Percentiles rank a stretch among this genome's conserved stretches.
Conservation (phyloP, 2,888 invertebrate genomes). For the Orthosia gothica region DNA sequence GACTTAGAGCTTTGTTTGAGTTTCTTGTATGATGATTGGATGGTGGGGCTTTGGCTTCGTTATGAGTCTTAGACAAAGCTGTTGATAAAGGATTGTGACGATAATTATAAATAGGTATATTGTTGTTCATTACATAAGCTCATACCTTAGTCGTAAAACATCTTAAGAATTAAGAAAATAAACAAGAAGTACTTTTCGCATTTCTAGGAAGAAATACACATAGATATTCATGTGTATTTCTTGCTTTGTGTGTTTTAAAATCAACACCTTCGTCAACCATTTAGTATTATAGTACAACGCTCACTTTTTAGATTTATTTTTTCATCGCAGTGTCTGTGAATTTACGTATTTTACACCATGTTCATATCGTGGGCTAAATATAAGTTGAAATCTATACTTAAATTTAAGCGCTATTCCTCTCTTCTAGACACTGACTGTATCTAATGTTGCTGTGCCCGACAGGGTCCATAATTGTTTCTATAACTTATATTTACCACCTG, state of each 20-base stretch:
- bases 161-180: background rate
- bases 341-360: background rate
- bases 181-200: background rate
- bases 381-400: no score
- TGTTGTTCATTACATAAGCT: slow-evolving; percentile 15
- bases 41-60: slow-evolving; percentile 33
- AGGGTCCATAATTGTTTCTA: no score
- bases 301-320: no score
- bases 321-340: background rate
- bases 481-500: no score
- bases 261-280: no score
- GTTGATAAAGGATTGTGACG: background rate
- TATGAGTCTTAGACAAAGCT: slow-evolving; percentile 24
- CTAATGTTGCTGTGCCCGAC: no score
- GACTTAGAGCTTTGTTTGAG: slow-evolving; percentile 40
- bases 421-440: no score
- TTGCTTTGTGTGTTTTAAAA: no score
- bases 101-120: background rate
- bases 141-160: background rate
- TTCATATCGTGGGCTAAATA: no score
- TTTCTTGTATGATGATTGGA: slow-evolving; percentile 48
- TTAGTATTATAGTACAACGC: no score
- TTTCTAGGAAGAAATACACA: background rate
- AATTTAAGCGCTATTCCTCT: no score
- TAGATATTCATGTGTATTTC: no score